These are phyloP conservation scores for Ginglymostoma cirratum DNA, from an alignment of 2,113 vertebrate species.

Conservation along the genomic window DNA sequence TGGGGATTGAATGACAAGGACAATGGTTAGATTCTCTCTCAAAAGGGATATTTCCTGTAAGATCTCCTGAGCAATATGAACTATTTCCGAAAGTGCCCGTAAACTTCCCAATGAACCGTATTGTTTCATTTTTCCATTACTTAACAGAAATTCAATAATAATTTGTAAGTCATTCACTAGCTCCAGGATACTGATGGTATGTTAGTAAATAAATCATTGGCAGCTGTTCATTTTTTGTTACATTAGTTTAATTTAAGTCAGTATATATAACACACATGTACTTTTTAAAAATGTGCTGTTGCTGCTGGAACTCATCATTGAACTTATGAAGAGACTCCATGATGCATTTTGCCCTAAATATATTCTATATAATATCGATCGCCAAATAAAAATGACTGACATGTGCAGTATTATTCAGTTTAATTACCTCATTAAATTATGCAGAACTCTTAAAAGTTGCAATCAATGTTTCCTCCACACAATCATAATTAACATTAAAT, in stretches of 20 bases:
- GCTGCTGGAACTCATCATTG: neutral
- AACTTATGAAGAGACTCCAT: neutral
- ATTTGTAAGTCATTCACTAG: neutral
- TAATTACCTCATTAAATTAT: neutral
- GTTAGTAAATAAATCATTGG: slow-evolving; percentile 11
- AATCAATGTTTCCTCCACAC: neutral
- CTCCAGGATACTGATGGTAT: neutral
- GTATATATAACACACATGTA: neutral
- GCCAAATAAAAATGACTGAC: neutral
- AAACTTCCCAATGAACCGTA: neutral
- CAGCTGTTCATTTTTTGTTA: neutral
- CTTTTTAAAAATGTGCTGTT: neutral
- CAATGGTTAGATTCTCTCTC: too few relatives aligned
- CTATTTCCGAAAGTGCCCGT: neutral
- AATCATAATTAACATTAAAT: neutral
- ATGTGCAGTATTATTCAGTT: neutral
- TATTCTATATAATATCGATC: neutral
- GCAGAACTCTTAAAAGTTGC: neutral
- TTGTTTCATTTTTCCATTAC: neutral
- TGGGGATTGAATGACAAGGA: too few relatives aligned
- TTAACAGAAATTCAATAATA: neutral
- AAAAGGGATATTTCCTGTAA: neutral
- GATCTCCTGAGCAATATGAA: neutral
- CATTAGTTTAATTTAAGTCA: neutral
- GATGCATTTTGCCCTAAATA: neutral